A percentile compares a stretch with the other conserved stretches of the same genome.
Conservation (phyloP, 2,888 invertebrate genomes). For the Apantesis nais region DNA sequence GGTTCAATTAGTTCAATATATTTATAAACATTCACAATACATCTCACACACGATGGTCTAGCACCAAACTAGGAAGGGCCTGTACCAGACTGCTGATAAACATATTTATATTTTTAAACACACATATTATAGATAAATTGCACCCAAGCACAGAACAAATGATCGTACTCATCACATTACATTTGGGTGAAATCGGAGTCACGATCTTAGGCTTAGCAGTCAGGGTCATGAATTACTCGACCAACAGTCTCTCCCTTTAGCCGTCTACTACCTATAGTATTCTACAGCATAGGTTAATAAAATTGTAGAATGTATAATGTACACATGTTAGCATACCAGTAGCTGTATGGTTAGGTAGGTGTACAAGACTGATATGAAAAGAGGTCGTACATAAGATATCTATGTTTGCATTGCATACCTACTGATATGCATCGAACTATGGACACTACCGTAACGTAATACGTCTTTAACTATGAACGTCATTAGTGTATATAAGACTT, state of each 20-base stretch:
- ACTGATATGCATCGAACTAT: constrained; percentile 6
- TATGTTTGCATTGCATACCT: constrained; percentile 2
- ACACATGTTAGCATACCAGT: not conserved
- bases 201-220: too few relatives aligned
- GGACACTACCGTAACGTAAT: constrained; percentile 12
- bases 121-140: too few relatives aligned
- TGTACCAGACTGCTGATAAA: not conserved
- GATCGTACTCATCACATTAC: too few relatives aligned
- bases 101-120: not conserved
- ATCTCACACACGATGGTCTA: not conserved
- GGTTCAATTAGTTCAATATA: too few relatives aligned
- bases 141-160: too few relatives aligned
- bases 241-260: too few relatives aligned
- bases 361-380: not conserved
- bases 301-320: not conserved
- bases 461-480: not conserved
- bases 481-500: too few relatives aligned
- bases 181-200: too few relatives aligned
- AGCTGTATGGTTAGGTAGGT: not conserved
- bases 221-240: too few relatives aligned
- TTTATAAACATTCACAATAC: not conserved
- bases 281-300: not conserved
- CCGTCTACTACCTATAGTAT: not conserved
- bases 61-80: not conserved
- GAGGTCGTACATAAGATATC: constrained; percentile 2